Base-by-base conservation (phyloP, 2,888 invertebrate genomes). In the Perdita meconis region DNA sequence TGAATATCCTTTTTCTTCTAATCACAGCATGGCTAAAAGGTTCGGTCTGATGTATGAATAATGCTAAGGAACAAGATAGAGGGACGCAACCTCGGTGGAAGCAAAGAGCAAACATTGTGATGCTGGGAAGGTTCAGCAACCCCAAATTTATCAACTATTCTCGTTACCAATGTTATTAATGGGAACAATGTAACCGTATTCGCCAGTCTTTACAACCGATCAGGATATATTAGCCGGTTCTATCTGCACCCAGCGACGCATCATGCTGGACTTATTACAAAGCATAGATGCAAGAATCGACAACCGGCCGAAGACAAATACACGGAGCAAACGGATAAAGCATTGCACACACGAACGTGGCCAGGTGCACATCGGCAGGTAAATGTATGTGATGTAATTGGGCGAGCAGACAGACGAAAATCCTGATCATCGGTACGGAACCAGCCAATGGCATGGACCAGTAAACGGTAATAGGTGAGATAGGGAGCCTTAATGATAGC, bases 401-500 rank as follows among this genome's bases (percentile, higher is more conserved):
- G 87, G 85, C 84, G 83, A 82, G 76, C 53, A 72, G 55, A 65
- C 73, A 85, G 88, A 90, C 89, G 88, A 87, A 89, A 89, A 89
- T 90, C 87, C 85, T 90, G 89, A 90, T 89, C 88, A 89, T 88
- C 89, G 86, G 87, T 89, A 89, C 88, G 86, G 84, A 87, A 85
- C 85, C 53, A 81, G 83, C 77, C 83, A 84, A 80, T 87, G 84
- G 84, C 80, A 85, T 77, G 78, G 78, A 60, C 72, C 70, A 73
- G 82, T 79, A 79, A 75, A 80, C 84, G 83, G 88, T 88, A 90
- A 88, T 88, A 87, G 88, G 84, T 85, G 88, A 88, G 88, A 89
- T 89, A 88, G 88, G 86, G 81, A 83, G 85, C 78, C 85, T 86
- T 90, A 90, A 90, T 90, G 89, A 90, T 90, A 90, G 89, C 86